Percentiles rank a stretch among this genome's conserved stretches.
Evolutionary conservation across 1,140 invertebrate genomes (phyloP).

Genomic region (Tenebrio molitor): DNA sequence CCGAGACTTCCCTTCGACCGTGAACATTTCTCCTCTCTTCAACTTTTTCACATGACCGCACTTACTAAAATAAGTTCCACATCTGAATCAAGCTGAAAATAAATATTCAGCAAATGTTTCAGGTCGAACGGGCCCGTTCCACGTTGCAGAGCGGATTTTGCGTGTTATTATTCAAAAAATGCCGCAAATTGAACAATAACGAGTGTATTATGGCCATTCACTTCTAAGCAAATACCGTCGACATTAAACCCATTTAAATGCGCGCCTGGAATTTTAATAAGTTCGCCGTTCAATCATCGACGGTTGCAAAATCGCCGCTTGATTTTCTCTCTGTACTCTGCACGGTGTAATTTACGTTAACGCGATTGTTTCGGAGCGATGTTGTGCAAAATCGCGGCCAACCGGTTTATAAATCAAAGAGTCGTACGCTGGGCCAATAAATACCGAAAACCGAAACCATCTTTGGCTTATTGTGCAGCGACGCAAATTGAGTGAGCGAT

Average conservation of each 20-base stretch:
- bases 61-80: too few relatives aligned
- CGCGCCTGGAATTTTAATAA: conserved; percentile 19
- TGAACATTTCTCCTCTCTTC: too few relatives aligned
- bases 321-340: conserved; percentile 5
- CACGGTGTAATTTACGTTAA: conserved; percentile 31
- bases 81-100: too few relatives aligned
- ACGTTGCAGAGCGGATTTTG: too few relatives aligned
- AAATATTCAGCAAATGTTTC: too few relatives aligned
- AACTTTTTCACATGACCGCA: too few relatives aligned
- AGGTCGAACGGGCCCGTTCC: too few relatives aligned
- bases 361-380: background rate
- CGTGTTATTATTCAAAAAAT: background rate
- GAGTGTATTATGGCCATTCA: background rate
- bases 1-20: too few relatives aligned
- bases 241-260: background rate
- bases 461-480: conserved; percentile 23
- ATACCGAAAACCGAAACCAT: conserved; percentile 18
- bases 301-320: conserved; percentile 15
- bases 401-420: conserved; percentile 27
- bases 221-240: conserved; percentile 1
- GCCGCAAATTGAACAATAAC: background rate
- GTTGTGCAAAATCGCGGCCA: background rate
- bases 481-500: conserved; percentile 24
- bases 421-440: conserved; percentile 2
- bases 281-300: conserved; percentile 8